These are phyloP conservation scores for Hoplodrina blanda DNA, from an alignment of 2,888 invertebrate species.

Conservation along the genomic window DNA sequence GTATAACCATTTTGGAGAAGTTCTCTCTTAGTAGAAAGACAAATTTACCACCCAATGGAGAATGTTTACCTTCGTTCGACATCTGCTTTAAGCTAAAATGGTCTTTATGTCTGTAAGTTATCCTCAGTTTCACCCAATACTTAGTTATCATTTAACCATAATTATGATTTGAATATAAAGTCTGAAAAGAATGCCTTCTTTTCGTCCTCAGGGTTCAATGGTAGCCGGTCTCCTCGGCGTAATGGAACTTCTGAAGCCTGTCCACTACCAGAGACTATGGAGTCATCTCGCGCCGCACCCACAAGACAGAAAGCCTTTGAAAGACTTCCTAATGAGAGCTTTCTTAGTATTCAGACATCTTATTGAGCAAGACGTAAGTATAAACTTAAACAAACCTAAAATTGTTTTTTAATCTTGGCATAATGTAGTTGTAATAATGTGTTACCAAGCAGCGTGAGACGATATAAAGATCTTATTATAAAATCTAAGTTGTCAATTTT, in stretches of 20 bases:
- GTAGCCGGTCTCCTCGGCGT: conserved; percentile 96
- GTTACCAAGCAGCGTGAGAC: too few species aligned
- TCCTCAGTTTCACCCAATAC: too few species aligned
- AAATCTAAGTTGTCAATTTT: too few species aligned
- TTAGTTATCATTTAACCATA: too few species aligned
- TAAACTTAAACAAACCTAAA: neutral
- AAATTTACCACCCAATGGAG: too few species aligned
- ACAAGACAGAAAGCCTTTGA: conserved; percentile 94
- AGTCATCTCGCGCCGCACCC: conserved; percentile 93
- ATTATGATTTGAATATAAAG: too few species aligned
- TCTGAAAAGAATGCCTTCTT: too few species aligned
- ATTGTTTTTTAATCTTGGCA: neutral
- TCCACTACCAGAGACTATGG: conserved; percentile 96
- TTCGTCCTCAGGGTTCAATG: conserved; percentile 93
- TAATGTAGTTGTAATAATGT: too few species aligned
- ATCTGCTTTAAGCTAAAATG: neutral
- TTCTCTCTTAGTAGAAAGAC: too few species aligned
- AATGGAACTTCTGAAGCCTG: conserved; percentile 96
- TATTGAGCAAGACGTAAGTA: conserved; percentile 93
- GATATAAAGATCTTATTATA: too few species aligned
- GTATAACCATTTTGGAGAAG: too few species aligned
- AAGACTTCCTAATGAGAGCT: conserved; percentile 96
- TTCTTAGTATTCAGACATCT: conserved; percentile 95
- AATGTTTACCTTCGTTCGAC: neutral
- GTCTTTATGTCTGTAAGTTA: too few species aligned